Evolutionary conservation across 2,888 invertebrate species (phyloP), one percentile per base, ranked within the genome.

Genomic region (Junonia oenone): DNA sequence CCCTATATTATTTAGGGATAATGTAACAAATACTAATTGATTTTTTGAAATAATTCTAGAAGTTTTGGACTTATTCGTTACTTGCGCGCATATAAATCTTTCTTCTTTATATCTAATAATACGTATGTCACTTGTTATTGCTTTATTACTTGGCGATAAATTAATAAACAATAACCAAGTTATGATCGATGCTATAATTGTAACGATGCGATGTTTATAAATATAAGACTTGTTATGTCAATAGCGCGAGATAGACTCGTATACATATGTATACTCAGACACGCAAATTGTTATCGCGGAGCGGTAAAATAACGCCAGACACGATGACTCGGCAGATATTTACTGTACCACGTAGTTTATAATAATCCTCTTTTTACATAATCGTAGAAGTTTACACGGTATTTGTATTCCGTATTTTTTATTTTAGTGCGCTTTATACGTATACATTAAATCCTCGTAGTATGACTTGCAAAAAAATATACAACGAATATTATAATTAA

Each of bases 281-380:
- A 3, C 31, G 22, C 22, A 13, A 38, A 40, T 26, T 22, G 19
- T 51, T 52, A 52, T 60, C 60, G 37, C 40, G 29, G 47, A 33
- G n/a, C n/a, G 55, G 40, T 55, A 22, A 40, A 51, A 46, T 46
- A 37, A 37, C 46, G 56, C 61, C 56, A 59, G 54, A 45, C 37
- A 51, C 50, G 61, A 63, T 67, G 63, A 65, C 56, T 43, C 48
- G 40, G 59, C 63, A 58, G n/a, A 61, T 38, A 38, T 56, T 56
- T 0, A 33, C 13, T 35, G 8, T 45, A 33, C 9, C 15, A 37
- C 45, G 35, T 45, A 14, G 45, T 26, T 19, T 22, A 11, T 15
- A 15, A 17, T 15, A 37, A 15, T 9, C 14, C 14, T 38, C 15
- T 38, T 17, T 19, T n/a, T 11, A 40, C 11, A 19, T 5, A 15